phyloP scores from a whole-genome alignment of 1,140 invertebrate species.

The Spodoptera frugiperda region DNA sequence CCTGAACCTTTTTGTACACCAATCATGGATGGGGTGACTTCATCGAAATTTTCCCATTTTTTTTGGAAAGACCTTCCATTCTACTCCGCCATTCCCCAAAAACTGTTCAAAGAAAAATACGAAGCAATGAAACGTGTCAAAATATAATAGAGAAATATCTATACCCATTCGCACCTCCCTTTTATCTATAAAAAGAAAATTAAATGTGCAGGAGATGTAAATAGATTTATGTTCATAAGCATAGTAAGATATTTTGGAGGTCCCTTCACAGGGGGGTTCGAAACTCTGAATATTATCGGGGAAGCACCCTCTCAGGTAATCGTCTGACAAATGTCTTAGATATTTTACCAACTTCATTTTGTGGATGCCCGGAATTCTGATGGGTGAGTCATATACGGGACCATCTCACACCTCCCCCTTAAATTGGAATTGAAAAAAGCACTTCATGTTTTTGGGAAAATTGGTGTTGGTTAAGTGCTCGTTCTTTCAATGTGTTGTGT shows the following conservation, averaged over 20 bases:
- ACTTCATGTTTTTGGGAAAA: conserved; percentile 25
- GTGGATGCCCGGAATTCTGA: conserved; percentile 62
- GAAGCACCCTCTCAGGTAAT: conserved; percentile 79
- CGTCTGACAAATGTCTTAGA: conserved; percentile 84
- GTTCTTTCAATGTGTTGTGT: conserved; percentile 12
- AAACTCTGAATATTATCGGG: conserved; percentile 75
- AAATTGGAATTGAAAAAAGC: conserved; percentile 46
- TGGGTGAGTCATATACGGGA: conserved; percentile 30
- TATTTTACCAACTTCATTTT: conserved; percentile 84
- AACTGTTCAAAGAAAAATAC: too few relatives aligned
- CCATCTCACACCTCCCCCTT: conserved; percentile 15
- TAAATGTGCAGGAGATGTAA: conserved; percentile 54
- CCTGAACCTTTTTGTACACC: too few relatives aligned
- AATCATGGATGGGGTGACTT: too few relatives aligned
- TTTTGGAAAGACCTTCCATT: too few relatives aligned
- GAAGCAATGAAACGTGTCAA: neutral
- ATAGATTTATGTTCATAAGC: conserved; percentile 78
- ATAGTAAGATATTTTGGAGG: conserved; percentile 64
- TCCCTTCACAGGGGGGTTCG: conserved; percentile 55
- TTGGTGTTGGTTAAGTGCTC: conserved; percentile 12
- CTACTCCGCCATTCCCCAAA: too few relatives aligned
- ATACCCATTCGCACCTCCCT: neutral
- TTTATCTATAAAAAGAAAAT: conserved; percentile 32
- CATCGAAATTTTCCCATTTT: too few relatives aligned
- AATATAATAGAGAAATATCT: neutral